A percentile compares a stretch with the other conserved stretches of the same genome.
phyloP scores from a whole-genome alignment of 2,113 vertebrate species.

The Thermophis baileyi region DNA sequence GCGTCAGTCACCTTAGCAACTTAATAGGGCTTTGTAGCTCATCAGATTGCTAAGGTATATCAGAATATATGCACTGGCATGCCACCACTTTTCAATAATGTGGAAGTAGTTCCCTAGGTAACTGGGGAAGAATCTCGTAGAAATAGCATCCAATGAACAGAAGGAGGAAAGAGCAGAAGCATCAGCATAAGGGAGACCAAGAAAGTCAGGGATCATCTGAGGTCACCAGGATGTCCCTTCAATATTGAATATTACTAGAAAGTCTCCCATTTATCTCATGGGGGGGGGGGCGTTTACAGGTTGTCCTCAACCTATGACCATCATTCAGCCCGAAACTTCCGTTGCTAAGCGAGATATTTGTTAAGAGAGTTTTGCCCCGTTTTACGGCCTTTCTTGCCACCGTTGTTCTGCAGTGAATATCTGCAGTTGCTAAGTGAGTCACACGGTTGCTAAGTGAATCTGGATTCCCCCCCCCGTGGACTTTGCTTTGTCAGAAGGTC shows the following conservation, averaged over 20 bases:
- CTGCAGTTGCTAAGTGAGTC: too few species aligned
- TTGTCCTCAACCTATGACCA: neutral
- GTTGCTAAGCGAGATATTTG: too few species aligned
- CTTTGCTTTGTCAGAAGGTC: too few species aligned
- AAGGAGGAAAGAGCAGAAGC: neutral
- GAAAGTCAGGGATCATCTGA: neutral
- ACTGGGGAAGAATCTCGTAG: neutral
- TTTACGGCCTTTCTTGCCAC: neutral
- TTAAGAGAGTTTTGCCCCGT: too few species aligned
- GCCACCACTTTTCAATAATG: neutral
- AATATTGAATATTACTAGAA: neutral
- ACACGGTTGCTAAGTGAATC: too few species aligned
- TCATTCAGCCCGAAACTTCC: neutral
- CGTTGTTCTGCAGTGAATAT: too few species aligned
- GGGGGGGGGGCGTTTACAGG: too few species aligned
- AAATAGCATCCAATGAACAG: neutral
- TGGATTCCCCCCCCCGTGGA: too few species aligned
- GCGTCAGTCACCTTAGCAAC: neutral
- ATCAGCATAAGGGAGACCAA: neutral
- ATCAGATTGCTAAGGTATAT: neutral
- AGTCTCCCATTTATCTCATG: neutral
- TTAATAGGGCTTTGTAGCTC: neutral
- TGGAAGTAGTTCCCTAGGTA: conserved; percentile 4
- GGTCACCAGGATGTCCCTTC: too few species aligned
- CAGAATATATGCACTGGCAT: neutral